Conservation (phyloP, 1,140 invertebrate species). For the Hycleus phaleratus region DNA sequence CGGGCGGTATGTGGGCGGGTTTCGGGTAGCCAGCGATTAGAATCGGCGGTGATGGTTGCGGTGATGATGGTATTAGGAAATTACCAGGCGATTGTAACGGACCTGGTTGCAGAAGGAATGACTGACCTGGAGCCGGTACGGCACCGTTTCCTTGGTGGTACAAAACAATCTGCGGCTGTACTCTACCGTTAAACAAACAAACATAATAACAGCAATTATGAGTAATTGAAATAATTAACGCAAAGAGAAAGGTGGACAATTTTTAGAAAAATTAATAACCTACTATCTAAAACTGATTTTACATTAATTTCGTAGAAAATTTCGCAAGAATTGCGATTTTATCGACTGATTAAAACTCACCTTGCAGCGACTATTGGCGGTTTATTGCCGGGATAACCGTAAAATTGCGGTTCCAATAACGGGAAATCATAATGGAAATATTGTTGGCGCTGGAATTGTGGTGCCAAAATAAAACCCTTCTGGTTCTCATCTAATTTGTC, state of each 20-base stretch:
- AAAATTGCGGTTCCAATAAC: conserved; percentile 2
- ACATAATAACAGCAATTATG: no score
- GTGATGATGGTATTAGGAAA: conserved; percentile 4
- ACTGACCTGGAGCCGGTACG: conserved; percentile 26
- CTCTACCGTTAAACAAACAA: conserved; percentile 10
- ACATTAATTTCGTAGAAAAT: no score
- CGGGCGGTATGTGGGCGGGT: conserved; percentile 34
- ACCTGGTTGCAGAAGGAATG: conserved; percentile 34
- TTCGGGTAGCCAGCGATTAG: conserved; percentile 30
- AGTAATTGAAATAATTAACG: conserved; percentile 1
- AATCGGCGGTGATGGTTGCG: conserved; percentile 19
- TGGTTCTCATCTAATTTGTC: neutral
- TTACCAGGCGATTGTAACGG: conserved; percentile 3
- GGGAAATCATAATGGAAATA: conserved; percentile 6
- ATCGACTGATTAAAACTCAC: no score
- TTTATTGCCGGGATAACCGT: no score
- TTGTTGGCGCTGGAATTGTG: neutral
- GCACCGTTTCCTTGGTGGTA: conserved; percentile 26
- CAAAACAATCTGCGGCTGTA: conserved; percentile 32
- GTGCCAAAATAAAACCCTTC: neutral
- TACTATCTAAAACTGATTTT: no score
- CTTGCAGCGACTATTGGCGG: no score
- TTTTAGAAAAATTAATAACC: no score
- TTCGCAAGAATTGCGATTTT: no score
- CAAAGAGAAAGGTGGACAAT: no score